A percentile compares a stretch with the other conserved stretches of the same genome.
phyloP scores from a whole-genome alignment of 2,113 vertebrate species.

The Marmota monax region DNA sequence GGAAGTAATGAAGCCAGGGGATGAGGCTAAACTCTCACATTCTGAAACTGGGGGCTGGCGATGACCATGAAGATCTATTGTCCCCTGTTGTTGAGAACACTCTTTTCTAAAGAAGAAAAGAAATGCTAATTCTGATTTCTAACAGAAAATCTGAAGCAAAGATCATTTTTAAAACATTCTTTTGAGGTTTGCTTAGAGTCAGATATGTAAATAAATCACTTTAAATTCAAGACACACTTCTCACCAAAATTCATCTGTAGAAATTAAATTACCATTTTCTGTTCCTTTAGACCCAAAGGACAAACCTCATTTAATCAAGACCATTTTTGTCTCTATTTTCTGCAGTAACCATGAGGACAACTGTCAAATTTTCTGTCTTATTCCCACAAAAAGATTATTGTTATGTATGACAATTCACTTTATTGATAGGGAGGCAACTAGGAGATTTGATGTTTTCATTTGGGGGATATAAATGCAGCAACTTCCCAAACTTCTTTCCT shows the following conservation, averaged over 20 bases:
- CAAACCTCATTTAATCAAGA: not conserved
- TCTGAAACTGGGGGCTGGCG: not conserved
- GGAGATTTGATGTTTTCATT: not conserved
- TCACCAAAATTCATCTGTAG: conserved; percentile 21
- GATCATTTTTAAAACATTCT: not conserved
- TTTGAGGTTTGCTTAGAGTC: conserved; percentile 36
- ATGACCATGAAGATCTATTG: not conserved
- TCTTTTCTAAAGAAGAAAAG: not conserved
- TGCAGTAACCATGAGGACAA: not conserved
- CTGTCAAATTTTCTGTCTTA: not conserved
- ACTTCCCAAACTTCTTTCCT: not conserved
- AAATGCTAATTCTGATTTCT: conserved; percentile 30
- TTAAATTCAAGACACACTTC: conserved; percentile 23
- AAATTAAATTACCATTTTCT: conserved; percentile 45
- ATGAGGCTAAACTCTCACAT: not conserved
- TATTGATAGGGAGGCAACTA: not conserved
- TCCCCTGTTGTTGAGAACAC: not conserved
- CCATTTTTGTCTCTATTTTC: not conserved
- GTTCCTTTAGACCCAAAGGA: conserved; percentile 21
- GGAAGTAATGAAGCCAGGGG: not conserved
- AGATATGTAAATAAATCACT: conserved; percentile 27
- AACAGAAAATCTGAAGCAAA: not conserved
- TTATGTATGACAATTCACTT: not conserved
- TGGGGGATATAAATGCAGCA: not conserved
- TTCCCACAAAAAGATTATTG: not conserved